Percentiles rank a stretch among this genome's conserved stretches.
These are phyloP conservation scores for Agrilus cyanescens DNA, from an alignment of 2,888 invertebrate species.

Conservation along the genomic window DNA sequence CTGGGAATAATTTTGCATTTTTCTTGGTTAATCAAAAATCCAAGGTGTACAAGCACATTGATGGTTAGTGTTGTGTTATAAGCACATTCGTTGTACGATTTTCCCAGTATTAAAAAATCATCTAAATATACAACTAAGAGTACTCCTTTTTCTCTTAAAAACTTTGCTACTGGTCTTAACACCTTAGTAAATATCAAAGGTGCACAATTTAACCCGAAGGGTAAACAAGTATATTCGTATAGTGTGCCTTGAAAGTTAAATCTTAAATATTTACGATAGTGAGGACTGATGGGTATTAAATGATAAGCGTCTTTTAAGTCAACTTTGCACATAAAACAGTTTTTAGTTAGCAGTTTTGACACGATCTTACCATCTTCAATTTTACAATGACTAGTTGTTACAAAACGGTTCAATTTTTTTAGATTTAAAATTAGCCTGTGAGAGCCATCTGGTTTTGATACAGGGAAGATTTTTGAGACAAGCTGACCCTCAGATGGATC, in stretches of 20 bases:
- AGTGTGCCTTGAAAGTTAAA: too few species aligned
- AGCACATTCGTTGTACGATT: slow-evolving; percentile 1
- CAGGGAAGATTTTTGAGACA: slow-evolving; percentile 2
- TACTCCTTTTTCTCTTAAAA: slow-evolving; percentile 9
- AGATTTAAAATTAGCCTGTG: slow-evolving; percentile 8
- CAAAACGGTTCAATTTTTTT: too few species aligned
- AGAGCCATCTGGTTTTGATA: slow-evolving; percentile 3
- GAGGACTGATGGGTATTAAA: too few species aligned
- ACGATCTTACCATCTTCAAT: too few species aligned
- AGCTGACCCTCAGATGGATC: not conserved
- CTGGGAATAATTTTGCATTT: slow-evolving; percentile 10
- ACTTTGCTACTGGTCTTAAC: slow-evolving; percentile 13
- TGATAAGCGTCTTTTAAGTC: too few species aligned
- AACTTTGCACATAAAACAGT: too few species aligned
- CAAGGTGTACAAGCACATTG: slow-evolving; percentile 3
- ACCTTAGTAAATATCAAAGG: slow-evolving; percentile 21
- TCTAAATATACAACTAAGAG: slow-evolving; percentile 14
- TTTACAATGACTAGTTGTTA: too few species aligned
- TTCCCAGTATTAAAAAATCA: slow-evolving; percentile 13
- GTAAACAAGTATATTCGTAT: slow-evolving; percentile 16
- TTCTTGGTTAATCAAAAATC: slow-evolving; percentile 14
- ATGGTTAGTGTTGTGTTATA: not conserved
- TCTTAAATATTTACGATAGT: too few species aligned
- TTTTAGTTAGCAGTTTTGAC: too few species aligned
- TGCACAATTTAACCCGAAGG: slow-evolving; percentile 17